Base-by-base conservation (phyloP, 2,888 invertebrate species). In the Amaurobius ferox region DNA sequence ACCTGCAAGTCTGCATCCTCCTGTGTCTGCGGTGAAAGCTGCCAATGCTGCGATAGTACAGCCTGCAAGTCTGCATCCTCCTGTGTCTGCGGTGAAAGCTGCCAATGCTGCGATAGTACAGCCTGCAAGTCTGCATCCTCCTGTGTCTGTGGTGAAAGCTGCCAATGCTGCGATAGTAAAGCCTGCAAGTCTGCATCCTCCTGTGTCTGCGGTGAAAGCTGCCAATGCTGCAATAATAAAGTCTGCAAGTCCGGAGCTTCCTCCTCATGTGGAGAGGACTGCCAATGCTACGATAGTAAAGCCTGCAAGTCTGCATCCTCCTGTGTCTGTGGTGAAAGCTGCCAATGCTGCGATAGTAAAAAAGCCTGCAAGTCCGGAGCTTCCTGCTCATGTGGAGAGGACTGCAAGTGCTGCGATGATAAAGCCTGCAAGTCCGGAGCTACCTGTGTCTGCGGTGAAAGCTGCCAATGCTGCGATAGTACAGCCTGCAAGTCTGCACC, bases 61-160 rank as follows among this genome's bases (percentile, higher is more conserved):
- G 1, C n/a, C 1, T 44, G 64, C 39, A 35, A 26, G 6, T 0
- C 26, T 9, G 11, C 2, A 32, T 9, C 55, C 6, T 1, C 29
- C 1, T 72, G 72, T 23, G 55, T 61, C 29, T 74, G 74, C 29
- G 64, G 74, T 62, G 74, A 74, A 0, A 26, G 39, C 6, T 74
- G 74, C 28, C 23, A 74, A 23, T 74, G 74, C 40, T 74, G 74
- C 64, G 11, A 6, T 11, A 39, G 62, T 9, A 26, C 35, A 40
- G 9, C 62, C 23, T 74, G 74, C 29, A 64, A 74, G 6, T 64
- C 74, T 32, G 7, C 23, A 13, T 35, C 35, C 9, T 5, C 29
- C 19, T 73, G 73, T 11, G 61, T 62, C 7, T 73, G 73, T 32
- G 73, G 73, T 30, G 48, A 66, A 0, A n/a, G 39, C 29, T 76